Evolutionary conservation across 2,113 vertebrate species (phyloP).

Genomic region (Xenopus borealis): DNA sequence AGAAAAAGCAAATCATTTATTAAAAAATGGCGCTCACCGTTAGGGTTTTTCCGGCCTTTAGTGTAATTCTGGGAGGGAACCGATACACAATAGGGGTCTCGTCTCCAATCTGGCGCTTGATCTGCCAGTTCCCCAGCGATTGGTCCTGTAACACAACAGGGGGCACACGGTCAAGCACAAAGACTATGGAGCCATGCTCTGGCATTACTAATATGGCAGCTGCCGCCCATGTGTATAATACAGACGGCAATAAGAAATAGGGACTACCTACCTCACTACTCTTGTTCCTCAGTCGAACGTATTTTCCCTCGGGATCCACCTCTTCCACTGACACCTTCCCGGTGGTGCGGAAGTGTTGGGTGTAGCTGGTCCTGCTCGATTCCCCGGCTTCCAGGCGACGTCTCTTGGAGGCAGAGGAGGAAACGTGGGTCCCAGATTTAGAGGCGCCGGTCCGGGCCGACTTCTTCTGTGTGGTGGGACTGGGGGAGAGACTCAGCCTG

Average conservation of each 20-base stretch:
- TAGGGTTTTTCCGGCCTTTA: constrained; percentile 84
- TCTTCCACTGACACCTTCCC: constrained; percentile 88
- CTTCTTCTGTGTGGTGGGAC: constrained; percentile 71
- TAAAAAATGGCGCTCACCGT: constrained; percentile 84
- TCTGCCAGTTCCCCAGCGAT: constrained; percentile 83
- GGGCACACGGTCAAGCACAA: background rate
- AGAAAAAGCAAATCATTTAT: no score
- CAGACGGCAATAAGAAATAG: no score
- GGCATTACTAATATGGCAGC: no score
- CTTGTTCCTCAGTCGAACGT: constrained; percentile 89
- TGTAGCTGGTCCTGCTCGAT: constrained; percentile 74
- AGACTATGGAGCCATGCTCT: background rate
- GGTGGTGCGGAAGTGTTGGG: constrained; percentile 85
- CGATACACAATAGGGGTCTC: constrained; percentile 75
- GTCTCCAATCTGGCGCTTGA: constrained; percentile 82
- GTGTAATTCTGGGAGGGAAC: constrained; percentile 83
- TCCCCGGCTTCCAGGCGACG: constrained; percentile 76
- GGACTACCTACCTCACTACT: constrained; percentile 74
- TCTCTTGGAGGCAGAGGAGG: constrained; percentile 71
- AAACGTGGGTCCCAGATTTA: constrained; percentile 56
- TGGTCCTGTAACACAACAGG: constrained; percentile 73
- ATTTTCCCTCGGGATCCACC: constrained; percentile 89
- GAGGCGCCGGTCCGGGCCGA: constrained; percentile 59
- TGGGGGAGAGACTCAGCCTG: constrained; percentile 90
- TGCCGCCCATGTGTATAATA: no score